Base-by-base conservation (phyloP, 35 echinoderm and acorn worm genomes). In the Holothuria glaberrima region DNA sequence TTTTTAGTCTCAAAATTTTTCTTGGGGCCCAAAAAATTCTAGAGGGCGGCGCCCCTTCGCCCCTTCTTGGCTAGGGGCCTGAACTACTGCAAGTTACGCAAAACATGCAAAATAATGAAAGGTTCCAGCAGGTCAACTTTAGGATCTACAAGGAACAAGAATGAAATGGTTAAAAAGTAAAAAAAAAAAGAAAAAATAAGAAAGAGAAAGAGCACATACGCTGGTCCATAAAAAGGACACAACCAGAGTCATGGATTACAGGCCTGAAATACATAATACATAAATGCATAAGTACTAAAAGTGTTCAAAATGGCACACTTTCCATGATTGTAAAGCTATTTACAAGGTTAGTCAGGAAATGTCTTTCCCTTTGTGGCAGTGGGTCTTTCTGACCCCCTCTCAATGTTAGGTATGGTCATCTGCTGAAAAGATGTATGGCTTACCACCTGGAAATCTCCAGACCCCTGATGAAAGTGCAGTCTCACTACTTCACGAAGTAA, bases 221-320 rank as follows among this genome's bases (percentile, higher is more conserved):
- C 12, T 7, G 0, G 63, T 66, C 12, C 63, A 66, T 16, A 9
- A 17, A 66, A 66, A 16, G 63, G 63, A 16, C 63, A 66, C 63
- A 66, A 66, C 63, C 63, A 14, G 63, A 66, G 20, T 66, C 63
- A 66, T 66, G 63, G 63, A 66, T 17, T 0, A 66, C 63, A 66
- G 21, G 28, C 63, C 63, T 66, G 63, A 66, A 46, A 66, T 17
- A 66, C 63, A n/a, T n/a, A n/a, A n/a, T n/a, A n/a, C n/a, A n/a
- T n/a, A n/a, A 66, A 16, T 66, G 3, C 12, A 9, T 66, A 0
- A 66, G 12, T 17, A 66, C 9, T 7, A 17, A n/a, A 17, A n/a
- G 44, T 46, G 4, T 46, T 46, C 21, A 16, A 66, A 6, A 16
- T 9, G 20, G 12, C 63, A 66, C 12, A 66, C 63, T 66, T 66